A percentile compares a stretch with the other conserved stretches of the same genome.
These are phyloP conservation scores for Pteromalus puparum DNA, from an alignment of 1,140 invertebrate species.

Conservation along the genomic window DNA sequence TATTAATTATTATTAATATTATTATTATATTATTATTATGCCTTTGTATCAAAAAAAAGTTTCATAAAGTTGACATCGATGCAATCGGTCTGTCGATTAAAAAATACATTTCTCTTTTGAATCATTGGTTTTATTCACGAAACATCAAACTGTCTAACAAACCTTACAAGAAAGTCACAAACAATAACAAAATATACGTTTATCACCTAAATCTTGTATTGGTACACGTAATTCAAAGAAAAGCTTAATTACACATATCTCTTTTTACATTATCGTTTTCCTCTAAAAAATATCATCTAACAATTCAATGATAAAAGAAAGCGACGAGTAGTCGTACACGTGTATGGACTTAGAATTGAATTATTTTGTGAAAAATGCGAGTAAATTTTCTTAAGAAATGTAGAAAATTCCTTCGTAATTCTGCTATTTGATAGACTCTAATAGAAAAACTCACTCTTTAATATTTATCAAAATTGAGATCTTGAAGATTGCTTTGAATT, in stretches of 20 bases:
- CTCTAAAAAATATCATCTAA: background rate
- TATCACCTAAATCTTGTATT: slow-evolving; percentile 14
- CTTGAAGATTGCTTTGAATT: background rate
- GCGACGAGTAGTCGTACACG: background rate
- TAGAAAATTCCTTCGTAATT: slow-evolving; percentile 21
- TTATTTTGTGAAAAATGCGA: slow-evolving; percentile 11
- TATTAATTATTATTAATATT: slow-evolving; percentile 40
- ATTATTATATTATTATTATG: slow-evolving; percentile 24
- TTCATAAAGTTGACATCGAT: slow-evolving; percentile 25
- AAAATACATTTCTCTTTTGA: slow-evolving; percentile 36
- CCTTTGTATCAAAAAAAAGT: slow-evolving; percentile 38
- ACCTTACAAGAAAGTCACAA: slow-evolving; percentile 32
- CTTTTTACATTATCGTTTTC: slow-evolving; percentile 12
- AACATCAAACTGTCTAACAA: slow-evolving; percentile 38
- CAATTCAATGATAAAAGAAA: slow-evolving; percentile 2
- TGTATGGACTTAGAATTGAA: slow-evolving; percentile 10
- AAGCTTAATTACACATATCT: slow-evolving; percentile 18
- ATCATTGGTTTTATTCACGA: slow-evolving; percentile 42
- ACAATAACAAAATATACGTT: slow-evolving; percentile 34
- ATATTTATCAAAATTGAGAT: slow-evolving; percentile 15
- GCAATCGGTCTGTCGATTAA: slow-evolving; percentile 29
- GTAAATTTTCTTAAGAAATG: background rate
- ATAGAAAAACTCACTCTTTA: slow-evolving; percentile 26
- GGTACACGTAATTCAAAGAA: slow-evolving; percentile 12
- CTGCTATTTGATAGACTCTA: slow-evolving; percentile 13